Evolutionary conservation across 1,140 invertebrate species (phyloP).

Genomic region (Pomacea maculata): DNA sequence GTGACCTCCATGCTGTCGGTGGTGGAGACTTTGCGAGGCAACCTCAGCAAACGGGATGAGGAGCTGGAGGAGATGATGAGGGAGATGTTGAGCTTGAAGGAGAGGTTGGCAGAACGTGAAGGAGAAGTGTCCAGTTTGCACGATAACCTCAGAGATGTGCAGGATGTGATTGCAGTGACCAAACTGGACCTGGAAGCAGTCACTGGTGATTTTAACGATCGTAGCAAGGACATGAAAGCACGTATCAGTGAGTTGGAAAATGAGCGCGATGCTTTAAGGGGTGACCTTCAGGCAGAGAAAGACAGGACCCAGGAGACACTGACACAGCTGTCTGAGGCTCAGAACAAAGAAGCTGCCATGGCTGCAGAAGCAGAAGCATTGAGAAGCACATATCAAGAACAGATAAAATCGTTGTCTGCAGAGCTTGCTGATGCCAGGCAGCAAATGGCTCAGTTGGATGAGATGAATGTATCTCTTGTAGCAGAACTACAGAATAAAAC

Average conservation of each 20-base stretch:
- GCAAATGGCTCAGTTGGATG: conserved; percentile 18
- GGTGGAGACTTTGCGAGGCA: conserved; percentile 14
- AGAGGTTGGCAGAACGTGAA: conserved; percentile 18
- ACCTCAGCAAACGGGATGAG: conserved; percentile 1
- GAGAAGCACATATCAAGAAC: conserved; percentile 7
- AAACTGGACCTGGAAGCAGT: conserved; percentile 22
- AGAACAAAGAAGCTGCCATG: background rate
- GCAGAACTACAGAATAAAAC: background rate
- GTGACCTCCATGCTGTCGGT: conserved; percentile 17
- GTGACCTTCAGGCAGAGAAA: conserved; percentile 9
- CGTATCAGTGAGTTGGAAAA: conserved; percentile 17
- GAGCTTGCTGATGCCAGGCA: conserved; percentile 24
- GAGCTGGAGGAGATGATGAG: conserved; percentile 21
- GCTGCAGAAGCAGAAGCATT: conserved; percentile 9
- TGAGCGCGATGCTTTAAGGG: conserved; percentile 7
- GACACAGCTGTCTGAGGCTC: conserved; percentile 1
- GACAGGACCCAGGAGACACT: background rate
- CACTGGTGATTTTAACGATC: conserved; percentile 13
- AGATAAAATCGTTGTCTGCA: conserved; percentile 20
- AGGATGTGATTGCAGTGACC: conserved; percentile 13
- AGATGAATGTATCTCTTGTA: background rate
- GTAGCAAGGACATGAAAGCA: conserved; percentile 14
- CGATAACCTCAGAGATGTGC: background rate
- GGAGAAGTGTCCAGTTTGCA: conserved; percentile 11
- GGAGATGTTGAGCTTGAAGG: background rate